A percentile compares a stretch with the other conserved stretches of the same genome.
These are phyloP conservation scores for Rhodeus uyekii DNA, from an alignment of 2,797 vertebrate genomes.

Conservation along the genomic window DNA sequence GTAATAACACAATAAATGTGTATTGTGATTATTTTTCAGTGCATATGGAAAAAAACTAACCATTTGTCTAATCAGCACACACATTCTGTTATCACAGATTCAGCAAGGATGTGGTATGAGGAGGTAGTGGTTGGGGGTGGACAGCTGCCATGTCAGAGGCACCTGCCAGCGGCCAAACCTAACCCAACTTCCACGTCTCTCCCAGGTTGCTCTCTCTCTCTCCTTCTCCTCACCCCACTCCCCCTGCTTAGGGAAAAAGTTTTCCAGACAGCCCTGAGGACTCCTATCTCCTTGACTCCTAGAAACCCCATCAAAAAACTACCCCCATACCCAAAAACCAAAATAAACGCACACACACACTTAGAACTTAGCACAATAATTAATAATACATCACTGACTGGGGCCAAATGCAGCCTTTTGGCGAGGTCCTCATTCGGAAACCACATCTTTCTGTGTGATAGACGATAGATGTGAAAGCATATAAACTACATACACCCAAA, in stretches of 20 bases:
- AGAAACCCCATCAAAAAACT: slow-evolving; percentile 19
- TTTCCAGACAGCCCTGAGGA: slow-evolving; percentile 59
- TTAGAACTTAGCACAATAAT: slow-evolving; percentile 44
- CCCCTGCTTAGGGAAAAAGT: slow-evolving; percentile 12
- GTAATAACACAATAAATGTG: neutral
- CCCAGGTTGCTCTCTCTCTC: neutral
- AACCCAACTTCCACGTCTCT: slow-evolving; percentile 15
- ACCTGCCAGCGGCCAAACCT: slow-evolving; percentile 56
- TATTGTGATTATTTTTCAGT: neutral
- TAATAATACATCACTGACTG: slow-evolving; percentile 62
- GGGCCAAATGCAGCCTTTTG: slow-evolving; percentile 55
- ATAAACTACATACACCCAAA: slow-evolving; percentile 27
- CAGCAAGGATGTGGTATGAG: slow-evolving; percentile 41
- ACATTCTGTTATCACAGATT: slow-evolving; percentile 35
- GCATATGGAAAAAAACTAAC: neutral
- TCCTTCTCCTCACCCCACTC: neutral
- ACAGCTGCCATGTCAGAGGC: slow-evolving; percentile 59
- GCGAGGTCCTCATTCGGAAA: slow-evolving; percentile 43
- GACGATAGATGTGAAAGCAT: slow-evolving; percentile 33
- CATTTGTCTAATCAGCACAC: neutral
- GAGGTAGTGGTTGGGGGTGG: slow-evolving; percentile 12
- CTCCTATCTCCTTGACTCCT: slow-evolving; percentile 44
- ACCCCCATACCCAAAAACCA: slow-evolving; percentile 19
- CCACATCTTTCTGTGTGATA: slow-evolving; percentile 38
- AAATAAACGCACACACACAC: slow-evolving; percentile 34